Base-by-base conservation (phyloP, 2,888 invertebrate genomes). In the Leptogaster cylindrica region DNA sequence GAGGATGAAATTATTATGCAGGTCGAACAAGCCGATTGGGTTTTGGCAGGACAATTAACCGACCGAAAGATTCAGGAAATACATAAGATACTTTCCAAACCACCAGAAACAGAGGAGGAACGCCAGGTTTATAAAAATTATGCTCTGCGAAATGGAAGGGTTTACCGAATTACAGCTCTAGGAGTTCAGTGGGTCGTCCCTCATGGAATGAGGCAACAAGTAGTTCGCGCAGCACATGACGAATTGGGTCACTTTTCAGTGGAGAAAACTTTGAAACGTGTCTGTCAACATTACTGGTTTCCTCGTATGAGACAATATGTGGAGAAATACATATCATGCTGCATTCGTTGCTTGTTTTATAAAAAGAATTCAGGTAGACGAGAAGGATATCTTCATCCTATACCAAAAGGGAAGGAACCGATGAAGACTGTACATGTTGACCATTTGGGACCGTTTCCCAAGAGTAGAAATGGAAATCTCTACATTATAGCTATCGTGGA, bases 171-270 rank as follows among this genome's bases (percentile, higher is more conserved):
- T 14, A 55, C 55, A 1, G n/a, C 33, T 2, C 1, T 3, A 2
- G 55, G 55, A 16, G n/a, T 31, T 10, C 52, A 55, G 12, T 55
- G 52, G 52, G 52, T 55, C 3, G 52, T 55, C 4, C 52, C 52
- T 3, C 16, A 14, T 7, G 52, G 52, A 27, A 55, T 55, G 33
- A 12, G 33, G 16, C 33, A 55, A 5, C 52, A 33, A 55, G 52
- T 55, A 8, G 52, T 55, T 2, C 12, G n/a, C 3, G 33, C 20
- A 10, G 18, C 33, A 6, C 52, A 55, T 55, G 52, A 55, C n/a
- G 52, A 55, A 6, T 7, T 55, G 7, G 52, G 52, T 3, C 52
- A 55, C 16, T 55, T 55, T 18, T n/a, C 33, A 2, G 6, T 33
- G n/a, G 52, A 55, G 16, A 55, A 55, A 16, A 55, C 52, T 2